Evolutionary conservation across 2,797 vertebrate species (phyloP).

Genomic region (Coranthus polyacanthus): DNA sequence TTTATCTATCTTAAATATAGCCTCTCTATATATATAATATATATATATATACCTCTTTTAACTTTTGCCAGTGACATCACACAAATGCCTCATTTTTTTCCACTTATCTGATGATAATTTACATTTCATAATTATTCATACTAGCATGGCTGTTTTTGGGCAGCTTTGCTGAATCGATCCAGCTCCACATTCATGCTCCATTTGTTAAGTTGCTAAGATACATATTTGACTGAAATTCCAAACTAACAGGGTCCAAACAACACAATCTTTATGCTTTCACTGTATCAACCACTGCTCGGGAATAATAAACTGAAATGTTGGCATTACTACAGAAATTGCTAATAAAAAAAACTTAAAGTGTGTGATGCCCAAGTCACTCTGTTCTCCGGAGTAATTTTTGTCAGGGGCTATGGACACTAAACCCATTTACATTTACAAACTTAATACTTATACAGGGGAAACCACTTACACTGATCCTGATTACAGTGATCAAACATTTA

Average conservation of each 20-base stretch:
- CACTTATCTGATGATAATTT: constrained; percentile 46
- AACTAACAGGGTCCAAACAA: constrained; percentile 23
- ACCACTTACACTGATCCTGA: too few relatives aligned
- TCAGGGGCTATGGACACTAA: neutral
- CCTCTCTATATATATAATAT: too few relatives aligned
- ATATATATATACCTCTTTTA: too few relatives aligned
- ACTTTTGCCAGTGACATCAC: too few relatives aligned
- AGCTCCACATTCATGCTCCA: constrained; percentile 34
- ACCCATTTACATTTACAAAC: constrained; percentile 7
- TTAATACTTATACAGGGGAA: too few relatives aligned
- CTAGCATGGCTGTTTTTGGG: constrained; percentile 25
- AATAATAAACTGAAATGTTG: constrained; percentile 4
- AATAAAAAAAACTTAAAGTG: neutral
- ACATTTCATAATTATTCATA: constrained; percentile 45
- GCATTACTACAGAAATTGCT: constrained; percentile 1
- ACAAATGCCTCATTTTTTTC: constrained; percentile 47
- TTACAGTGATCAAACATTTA: too few relatives aligned
- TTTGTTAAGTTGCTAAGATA: constrained; percentile 31
- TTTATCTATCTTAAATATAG: neutral
- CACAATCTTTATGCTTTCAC: constrained; percentile 14
- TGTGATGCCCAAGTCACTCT: neutral
- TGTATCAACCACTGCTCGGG: constrained; percentile 4
- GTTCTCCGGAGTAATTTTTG: constrained; percentile 6
- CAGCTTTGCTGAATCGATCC: constrained; percentile 49
- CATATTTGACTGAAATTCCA: constrained; percentile 30